Base-by-base conservation (phyloP, 2,113 vertebrate genomes). In the Salvelinus namaycush region DNA sequence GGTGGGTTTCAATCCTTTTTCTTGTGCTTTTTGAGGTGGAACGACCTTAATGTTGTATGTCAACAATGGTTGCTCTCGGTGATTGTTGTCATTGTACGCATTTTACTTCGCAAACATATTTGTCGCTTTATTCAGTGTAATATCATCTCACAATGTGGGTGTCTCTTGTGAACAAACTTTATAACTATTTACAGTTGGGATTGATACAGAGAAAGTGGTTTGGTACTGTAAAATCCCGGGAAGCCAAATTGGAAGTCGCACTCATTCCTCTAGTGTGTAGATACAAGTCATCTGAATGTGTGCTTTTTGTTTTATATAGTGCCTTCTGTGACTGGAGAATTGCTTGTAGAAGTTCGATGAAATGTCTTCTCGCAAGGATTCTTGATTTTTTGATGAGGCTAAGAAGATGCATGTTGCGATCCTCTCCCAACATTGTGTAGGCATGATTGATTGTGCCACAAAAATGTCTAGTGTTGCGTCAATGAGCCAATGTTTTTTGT, bases 401-500 rank as follows among this genome's bases (percentile, higher is more conserved):
- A 72, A 87, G 71, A 71, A 73, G 24, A 48, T 59, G 27, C 34
- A 82, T 72, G 49, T 70, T 64, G 16, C 51, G 8, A 22, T 51
- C 31, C 22, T 7, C 16, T 74, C 72, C 73, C 54, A 75, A 75
- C 75, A 51, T 74, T 79, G 20, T 16, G 26, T 80, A 31, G 18
- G 80, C 76, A 79, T 82, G 57, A 62, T 48, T 62, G 54, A 74
- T 29, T 68, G 76, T 89, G 86, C 87, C 83, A 84, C 82, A 84
- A 72, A 75, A 76, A 86, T 80, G 73, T 81, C 79, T 86, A 80
- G 78, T 82, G 62, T 91, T 90, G 89, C 90, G 83, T 91, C 8
- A 74, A 89, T 93, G 92, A 94, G 93, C 93, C 93, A 93, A 88
- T 84, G 62, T 79, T 84, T 84, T 81, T 86, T 82, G 79, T 87